A percentile compares a stretch with the other conserved stretches of the same genome.
Evolutionary conservation across 2,113 vertebrate species (phyloP).

Genomic region (Esox niger): DNA sequence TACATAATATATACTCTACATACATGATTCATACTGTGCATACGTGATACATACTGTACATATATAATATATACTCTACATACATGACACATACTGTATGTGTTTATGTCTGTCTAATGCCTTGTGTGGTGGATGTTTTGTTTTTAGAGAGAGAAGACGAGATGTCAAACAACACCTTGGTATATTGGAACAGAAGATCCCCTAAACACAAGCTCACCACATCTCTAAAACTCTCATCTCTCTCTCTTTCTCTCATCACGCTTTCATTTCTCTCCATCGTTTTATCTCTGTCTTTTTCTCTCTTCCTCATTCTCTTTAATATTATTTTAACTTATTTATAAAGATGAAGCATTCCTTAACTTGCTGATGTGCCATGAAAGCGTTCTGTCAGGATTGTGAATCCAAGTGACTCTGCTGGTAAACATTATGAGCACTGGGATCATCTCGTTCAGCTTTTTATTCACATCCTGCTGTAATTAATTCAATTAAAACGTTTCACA

Average conservation of each 20-base stretch:
- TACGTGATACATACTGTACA: background rate
- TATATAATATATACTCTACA: too few relatives aligned
- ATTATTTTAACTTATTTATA: conserved; percentile 65
- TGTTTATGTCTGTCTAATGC: background rate
- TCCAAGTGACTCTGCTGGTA: conserved; percentile 27
- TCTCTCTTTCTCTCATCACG: conserved; percentile 62
- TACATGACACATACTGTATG: background rate
- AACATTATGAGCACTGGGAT: conserved; percentile 40
- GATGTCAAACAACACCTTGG: conserved; percentile 34
- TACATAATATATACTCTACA: too few relatives aligned
- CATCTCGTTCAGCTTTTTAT: conserved; percentile 1
- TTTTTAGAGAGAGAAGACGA: conserved; percentile 55
- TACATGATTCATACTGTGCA: background rate
- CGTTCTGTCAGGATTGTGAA: conserved; percentile 30
- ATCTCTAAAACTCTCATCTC: conserved; percentile 27
- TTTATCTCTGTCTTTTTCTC: conserved; percentile 39
- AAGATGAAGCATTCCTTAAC: conserved; percentile 64
- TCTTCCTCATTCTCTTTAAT: conserved; percentile 61
- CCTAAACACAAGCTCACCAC: conserved; percentile 31
- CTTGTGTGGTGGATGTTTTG: conserved; percentile 1
- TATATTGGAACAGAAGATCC: conserved; percentile 40
- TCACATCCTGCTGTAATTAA: too few relatives aligned
- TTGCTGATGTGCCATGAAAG: conserved; percentile 47
- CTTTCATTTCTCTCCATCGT: background rate
- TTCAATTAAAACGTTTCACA: too few relatives aligned